Percentiles rank a stretch among this genome's conserved stretches.
These are phyloP conservation scores for Acleris emargana DNA, from an alignment of 2,888 invertebrate species.

Conservation along the genomic window DNA sequence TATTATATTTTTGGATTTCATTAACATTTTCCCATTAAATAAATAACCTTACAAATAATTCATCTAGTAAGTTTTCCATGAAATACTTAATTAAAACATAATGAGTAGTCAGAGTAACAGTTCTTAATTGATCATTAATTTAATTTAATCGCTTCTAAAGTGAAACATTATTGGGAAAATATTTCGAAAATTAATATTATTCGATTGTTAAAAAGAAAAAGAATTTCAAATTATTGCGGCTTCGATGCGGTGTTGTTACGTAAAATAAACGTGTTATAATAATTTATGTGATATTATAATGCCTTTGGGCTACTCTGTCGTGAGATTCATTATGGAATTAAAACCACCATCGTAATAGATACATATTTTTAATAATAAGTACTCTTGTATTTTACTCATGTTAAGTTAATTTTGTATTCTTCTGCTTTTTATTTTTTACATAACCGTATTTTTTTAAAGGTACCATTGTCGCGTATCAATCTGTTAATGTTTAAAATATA, in stretches of 20 bases:
- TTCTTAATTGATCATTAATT: slow-evolving; percentile 15
- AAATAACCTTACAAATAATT: neutral
- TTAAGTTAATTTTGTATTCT: too few relatives aligned
- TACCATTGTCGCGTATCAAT: too few relatives aligned
- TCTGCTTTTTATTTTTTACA: too few relatives aligned
- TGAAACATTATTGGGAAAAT: slow-evolving; percentile 19
- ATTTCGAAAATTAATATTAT: slow-evolving; percentile 41
- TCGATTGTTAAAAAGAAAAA: slow-evolving; percentile 28
- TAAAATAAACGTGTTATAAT: slow-evolving; percentile 41
- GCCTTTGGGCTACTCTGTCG: slow-evolving; percentile 34
- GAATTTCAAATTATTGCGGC: slow-evolving; percentile 38
- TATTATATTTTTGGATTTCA: too few relatives aligned
- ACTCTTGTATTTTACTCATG: too few relatives aligned
- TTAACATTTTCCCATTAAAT: too few relatives aligned
- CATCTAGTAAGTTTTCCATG: neutral
- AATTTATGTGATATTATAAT: slow-evolving; percentile 28
- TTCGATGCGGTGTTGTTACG: slow-evolving; percentile 43
- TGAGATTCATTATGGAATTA: slow-evolving; percentile 31
- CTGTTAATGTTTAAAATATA: too few relatives aligned
- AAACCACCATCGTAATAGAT: slow-evolving; percentile 12
- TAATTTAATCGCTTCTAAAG: slow-evolving; percentile 28
- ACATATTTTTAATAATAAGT: neutral
- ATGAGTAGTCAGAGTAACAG: slow-evolving; percentile 11
- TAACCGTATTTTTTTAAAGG: too few relatives aligned
- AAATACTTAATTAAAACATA: neutral